phyloP scores from a whole-genome alignment of 1,140 invertebrate genomes.

The Papilio aristodemus region DNA sequence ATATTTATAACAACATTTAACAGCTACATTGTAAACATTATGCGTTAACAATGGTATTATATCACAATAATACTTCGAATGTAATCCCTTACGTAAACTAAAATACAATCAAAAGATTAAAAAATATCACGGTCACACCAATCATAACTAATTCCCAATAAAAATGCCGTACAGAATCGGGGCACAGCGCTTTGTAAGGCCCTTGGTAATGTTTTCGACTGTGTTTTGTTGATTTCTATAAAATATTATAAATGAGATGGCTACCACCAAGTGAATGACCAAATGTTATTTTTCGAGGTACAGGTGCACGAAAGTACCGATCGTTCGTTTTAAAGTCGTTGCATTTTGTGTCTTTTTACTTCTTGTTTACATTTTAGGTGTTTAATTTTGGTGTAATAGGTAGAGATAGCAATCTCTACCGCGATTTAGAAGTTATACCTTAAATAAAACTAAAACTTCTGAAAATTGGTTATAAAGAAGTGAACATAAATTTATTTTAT shows the following conservation, averaged over 20 bases:
- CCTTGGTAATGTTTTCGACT: slow-evolving; percentile 72
- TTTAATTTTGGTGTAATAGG: too few relatives aligned
- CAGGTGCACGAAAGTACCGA: slow-evolving; percentile 50
- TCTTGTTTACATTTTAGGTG: too few relatives aligned
- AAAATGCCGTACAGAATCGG: slow-evolving; percentile 62
- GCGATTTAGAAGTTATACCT: too few relatives aligned
- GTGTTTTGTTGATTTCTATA: slow-evolving; percentile 80
- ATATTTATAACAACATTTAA: slow-evolving; percentile 24
- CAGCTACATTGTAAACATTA: slow-evolving; percentile 32
- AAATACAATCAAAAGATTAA: slow-evolving; percentile 32
- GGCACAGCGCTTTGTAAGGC: slow-evolving; percentile 60
- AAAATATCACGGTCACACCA: slow-evolving; percentile 49
- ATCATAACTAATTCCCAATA: slow-evolving; percentile 64
- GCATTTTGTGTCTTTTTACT: too few relatives aligned
- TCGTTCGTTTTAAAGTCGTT: not conserved
- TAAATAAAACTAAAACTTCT: too few relatives aligned
- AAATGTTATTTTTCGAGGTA: slow-evolving; percentile 65
- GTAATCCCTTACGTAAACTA: slow-evolving; percentile 29
- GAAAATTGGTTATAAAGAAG: too few relatives aligned
- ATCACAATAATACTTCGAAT: slow-evolving; percentile 24
- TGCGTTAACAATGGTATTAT: slow-evolving; percentile 29
- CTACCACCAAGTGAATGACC: slow-evolving; percentile 78
- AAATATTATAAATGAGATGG: slow-evolving; percentile 79
- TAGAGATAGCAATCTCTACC: too few relatives aligned
- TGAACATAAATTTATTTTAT: too few relatives aligned